Base-by-base conservation (phyloP, 2,888 invertebrate genomes). In the Lathronympha strigana region DNA sequence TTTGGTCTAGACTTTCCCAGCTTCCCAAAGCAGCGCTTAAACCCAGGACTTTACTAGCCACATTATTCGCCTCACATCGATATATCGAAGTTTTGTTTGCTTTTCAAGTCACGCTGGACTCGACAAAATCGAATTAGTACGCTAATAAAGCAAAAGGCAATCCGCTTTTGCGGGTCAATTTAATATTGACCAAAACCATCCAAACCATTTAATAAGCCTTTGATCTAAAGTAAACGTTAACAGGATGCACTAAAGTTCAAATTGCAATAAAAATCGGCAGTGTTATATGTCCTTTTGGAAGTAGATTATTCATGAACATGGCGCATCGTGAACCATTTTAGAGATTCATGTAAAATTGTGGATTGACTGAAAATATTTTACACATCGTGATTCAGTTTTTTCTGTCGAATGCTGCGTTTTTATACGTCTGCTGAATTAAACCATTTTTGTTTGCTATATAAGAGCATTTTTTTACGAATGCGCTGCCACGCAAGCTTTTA, bases 71-170 rank as follows among this genome's bases (percentile, higher is more conserved):
- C 3, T 33, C 47, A 50, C 40, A 68, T 68, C 68, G 49, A 62
- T 53, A 66, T 38, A 23, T 63, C 31, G 13, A 28, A 36, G 49
- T 62, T 61, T 45, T 68, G 66, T 68, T 61, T 68, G 31, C 58
- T 40, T 63, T 63, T 51, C 64, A 33, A 55, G 64, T 64, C 68
- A 68, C 68, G 64, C 40, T 36, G 61, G 23, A 21, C 62, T 31
- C 61, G 28, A 63, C 62, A 23, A 60, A 68, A 67, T 67, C 67
- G 63, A 66, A 68, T 68, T 68, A 68, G 62, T 38, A 31, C 61
- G 53, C 68, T 68, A 68, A 68, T 68, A 68, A 68, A 68, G 62
- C 62, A 68, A 66, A 68, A 66, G 66, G 68, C 62, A 68, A 68
- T 68, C 66, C 63, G 54, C 49, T 68, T 68, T 67, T 63, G 62